Evolutionary conservation across 2,888 invertebrate genomes (phyloP).

Genomic region (Habrosyne pyritoides): DNA sequence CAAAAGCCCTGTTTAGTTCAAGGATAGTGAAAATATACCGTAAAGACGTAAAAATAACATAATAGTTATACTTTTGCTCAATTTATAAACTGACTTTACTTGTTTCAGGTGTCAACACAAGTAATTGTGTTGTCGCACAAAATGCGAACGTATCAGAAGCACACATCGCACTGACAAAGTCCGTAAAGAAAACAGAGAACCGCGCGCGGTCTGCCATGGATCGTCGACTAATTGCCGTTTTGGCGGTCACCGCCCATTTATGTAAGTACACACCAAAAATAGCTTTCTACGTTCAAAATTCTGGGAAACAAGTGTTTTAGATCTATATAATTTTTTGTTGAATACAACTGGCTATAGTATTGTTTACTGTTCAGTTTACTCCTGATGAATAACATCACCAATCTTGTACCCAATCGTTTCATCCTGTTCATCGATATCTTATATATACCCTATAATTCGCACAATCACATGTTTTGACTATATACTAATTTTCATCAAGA

Average conservation of each 20-base stretch:
- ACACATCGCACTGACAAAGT: constrained; percentile 41
- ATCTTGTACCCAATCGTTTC: too few relatives aligned
- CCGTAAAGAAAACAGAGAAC: constrained; percentile 18
- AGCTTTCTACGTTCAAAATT: constrained; percentile 7
- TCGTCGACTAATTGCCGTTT: constrained; percentile 50
- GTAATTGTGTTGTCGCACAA: constrained; percentile 38
- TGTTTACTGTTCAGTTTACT: not conserved
- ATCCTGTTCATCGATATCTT: too few relatives aligned
- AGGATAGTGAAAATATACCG: not conserved
- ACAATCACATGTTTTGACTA: too few relatives aligned
- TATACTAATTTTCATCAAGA: too few relatives aligned
- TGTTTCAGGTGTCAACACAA: constrained; percentile 46
- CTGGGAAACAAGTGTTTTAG: constrained; percentile 9
- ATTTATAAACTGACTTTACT: constrained; percentile 14
- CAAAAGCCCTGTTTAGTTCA: not conserved
- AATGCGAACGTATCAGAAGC: constrained; percentile 42
- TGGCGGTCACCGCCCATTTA: constrained; percentile 62
- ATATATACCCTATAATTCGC: too few relatives aligned
- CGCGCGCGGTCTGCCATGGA: constrained; percentile 50
- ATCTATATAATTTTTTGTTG: too few relatives aligned
- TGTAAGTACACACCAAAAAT: constrained; percentile 54
- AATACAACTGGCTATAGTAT: too few relatives aligned
- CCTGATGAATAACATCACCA: too few relatives aligned
- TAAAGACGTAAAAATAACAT: not conserved
- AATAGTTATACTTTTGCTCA: not conserved